Evolutionary conservation across 1,140 invertebrate species (phyloP).

Genomic region (Aphelinus certus): DNA sequence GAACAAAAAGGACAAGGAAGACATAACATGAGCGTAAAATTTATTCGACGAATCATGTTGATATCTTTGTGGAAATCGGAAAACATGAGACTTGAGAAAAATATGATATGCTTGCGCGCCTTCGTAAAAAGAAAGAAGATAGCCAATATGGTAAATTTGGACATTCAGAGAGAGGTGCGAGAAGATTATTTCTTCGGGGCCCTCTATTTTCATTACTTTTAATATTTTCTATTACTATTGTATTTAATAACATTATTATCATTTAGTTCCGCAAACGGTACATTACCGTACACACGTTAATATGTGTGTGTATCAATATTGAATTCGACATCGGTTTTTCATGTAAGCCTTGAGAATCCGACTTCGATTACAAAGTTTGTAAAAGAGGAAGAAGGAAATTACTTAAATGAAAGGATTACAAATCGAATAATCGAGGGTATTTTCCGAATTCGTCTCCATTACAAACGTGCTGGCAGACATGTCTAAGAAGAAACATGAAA

Average conservation of each 20-base stretch:
- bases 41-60: slow-evolving; percentile 21
- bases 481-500: neutral
- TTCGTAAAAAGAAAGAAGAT: slow-evolving; percentile 23
- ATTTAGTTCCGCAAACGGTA: slow-evolving; percentile 35
- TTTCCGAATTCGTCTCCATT: neutral
- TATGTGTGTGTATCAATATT: neutral
- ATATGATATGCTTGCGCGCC: slow-evolving; percentile 21
- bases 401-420: neutral
- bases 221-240: slow-evolving; percentile 30
- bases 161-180: slow-evolving; percentile 14
- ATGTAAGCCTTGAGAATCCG: slow-evolving; percentile 24
- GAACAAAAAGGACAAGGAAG: slow-evolving; percentile 37
- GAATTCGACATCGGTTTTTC: slow-evolving; percentile 27
- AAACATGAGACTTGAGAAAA: slow-evolving; percentile 22
- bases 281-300: neutral
- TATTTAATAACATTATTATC: slow-evolving; percentile 20
- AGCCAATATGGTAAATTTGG: slow-evolving; percentile 21
- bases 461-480: slow-evolving; percentile 5
- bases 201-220: slow-evolving; percentile 15
- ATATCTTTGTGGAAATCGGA: slow-evolving; percentile 22
- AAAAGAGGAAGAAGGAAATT: slow-evolving; percentile 4
- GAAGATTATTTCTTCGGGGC: slow-evolving; percentile 20
- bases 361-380: slow-evolving; percentile 27
- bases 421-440: slow-evolving; percentile 6
- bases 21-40: slow-evolving; percentile 17